A percentile compares a stretch with the other conserved stretches of the same genome.
phyloP scores from a whole-genome alignment of 2,888 invertebrate species.

The Pyrocoelia pectoralis region DNA sequence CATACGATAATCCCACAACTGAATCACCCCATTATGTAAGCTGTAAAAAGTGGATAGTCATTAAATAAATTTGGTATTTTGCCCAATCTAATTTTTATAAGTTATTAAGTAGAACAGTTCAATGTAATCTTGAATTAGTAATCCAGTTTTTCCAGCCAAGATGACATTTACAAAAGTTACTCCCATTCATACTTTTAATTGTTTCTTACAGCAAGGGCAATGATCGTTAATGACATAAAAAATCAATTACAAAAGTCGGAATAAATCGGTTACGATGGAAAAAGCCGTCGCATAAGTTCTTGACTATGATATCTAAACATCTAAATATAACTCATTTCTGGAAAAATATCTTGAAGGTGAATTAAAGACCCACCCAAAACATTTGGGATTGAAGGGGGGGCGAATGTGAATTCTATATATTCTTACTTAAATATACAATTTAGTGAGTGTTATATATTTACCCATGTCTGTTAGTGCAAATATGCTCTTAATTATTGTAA shows the following conservation, averaged over 20 bases:
- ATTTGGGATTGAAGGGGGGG: neutral
- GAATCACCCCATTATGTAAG: conserved; percentile 98
- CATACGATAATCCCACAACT: conserved; percentile 99
- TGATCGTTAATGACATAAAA: neutral
- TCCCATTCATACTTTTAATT: neutral
- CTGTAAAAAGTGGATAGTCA: conserved; percentile 59
- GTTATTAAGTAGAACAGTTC: neutral
- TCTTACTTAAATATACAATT: neutral
- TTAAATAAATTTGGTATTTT: neutral
- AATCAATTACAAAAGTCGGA: neutral
- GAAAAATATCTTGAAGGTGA: neutral
- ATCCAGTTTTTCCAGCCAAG: conserved; percentile 4
- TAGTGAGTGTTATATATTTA: neutral
- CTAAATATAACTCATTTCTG: neutral
- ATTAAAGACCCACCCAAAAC: neutral
- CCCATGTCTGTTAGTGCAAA: neutral
- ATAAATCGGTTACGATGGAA: neutral
- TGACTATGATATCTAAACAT: too few relatives aligned
- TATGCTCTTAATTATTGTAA: neutral
- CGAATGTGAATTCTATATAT: neutral
- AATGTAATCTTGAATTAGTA: neutral
- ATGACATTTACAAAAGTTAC: conserved; percentile 1
- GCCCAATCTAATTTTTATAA: neutral
- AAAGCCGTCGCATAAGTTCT: too few relatives aligned
- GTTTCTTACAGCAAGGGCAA: neutral